Conservation (phyloP, 2,113 vertebrate genomes). For the Ptyas mucosa region DNA sequence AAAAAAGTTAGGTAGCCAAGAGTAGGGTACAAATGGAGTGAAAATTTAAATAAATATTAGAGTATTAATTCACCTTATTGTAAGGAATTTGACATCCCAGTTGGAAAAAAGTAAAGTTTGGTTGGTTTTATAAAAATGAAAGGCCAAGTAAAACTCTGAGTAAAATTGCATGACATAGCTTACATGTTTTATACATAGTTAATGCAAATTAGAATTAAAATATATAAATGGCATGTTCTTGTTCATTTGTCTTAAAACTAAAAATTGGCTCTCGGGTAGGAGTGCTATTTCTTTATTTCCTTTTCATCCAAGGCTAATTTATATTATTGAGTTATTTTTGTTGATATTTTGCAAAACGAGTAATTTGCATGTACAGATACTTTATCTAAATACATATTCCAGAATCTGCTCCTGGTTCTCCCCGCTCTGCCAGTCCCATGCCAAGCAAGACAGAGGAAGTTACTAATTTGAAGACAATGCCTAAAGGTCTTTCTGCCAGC, state of each 20-base stretch:
- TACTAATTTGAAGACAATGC: slow-evolving; percentile 93
- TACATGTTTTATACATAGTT: not conserved
- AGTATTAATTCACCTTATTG: not conserved
- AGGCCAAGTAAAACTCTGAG: not conserved
- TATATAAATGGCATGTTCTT: not conserved
- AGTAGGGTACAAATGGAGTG: not conserved
- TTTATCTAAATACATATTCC: slow-evolving; percentile 20
- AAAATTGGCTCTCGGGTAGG: not conserved
- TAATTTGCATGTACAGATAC: not conserved
- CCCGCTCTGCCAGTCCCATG: slow-evolving; percentile 71
- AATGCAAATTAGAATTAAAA: not conserved
- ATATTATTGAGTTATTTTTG: not conserved
- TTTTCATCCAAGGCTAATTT: not conserved
- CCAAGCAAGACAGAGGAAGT: slow-evolving; percentile 80
- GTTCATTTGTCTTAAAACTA: not conserved
- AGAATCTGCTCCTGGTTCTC: slow-evolving; percentile 79
- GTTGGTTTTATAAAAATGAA: not conserved
- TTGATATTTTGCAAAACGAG: slow-evolving; percentile 9
- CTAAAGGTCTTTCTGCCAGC: slow-evolving; percentile 94
- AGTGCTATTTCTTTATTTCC: not conserved
- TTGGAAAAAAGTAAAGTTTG: not conserved
- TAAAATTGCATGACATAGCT: not conserved
- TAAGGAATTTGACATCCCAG: not conserved
- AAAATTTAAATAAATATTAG: not conserved
- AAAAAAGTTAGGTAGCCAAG: not conserved